phyloP scores from a whole-genome alignment of 2,888 invertebrate species.

The Cyrtodaria siliqua region DNA sequence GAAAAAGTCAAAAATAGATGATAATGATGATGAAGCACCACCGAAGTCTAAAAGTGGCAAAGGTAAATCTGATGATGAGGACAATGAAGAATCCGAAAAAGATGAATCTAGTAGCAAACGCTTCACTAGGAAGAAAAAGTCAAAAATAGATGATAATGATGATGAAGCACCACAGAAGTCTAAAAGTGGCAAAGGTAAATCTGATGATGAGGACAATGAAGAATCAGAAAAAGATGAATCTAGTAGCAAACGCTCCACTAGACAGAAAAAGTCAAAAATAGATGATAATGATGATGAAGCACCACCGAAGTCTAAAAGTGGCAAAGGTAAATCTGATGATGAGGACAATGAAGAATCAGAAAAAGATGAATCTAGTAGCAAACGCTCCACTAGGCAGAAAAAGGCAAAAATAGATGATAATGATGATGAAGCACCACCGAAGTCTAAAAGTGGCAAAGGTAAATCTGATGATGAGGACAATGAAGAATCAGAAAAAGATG shows the following conservation, averaged over 20 bases:
- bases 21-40: constrained; percentile 16
- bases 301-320: constrained; percentile 9
- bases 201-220: constrained; percentile 14
- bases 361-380: not conserved
- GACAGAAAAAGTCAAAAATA: constrained; percentile 18
- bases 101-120: not conserved
- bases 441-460: constrained; percentile 26
- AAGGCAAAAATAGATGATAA: constrained; percentile 27
- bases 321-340: constrained; percentile 10
- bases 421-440: constrained; percentile 25
- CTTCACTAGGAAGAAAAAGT: not conserved
- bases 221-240: constrained; percentile 10
- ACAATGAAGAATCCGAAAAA: constrained; percentile 18
- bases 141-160: constrained; percentile 23
- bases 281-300: constrained; percentile 21
- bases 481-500: constrained; percentile 18
- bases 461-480: constrained; percentile 30
- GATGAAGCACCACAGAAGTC: constrained; percentile 16
- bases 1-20: constrained; percentile 22
- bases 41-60: constrained; percentile 23
- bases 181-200: constrained; percentile 26
- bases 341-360: constrained; percentile 1
- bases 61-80: constrained; percentile 16
- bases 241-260: not conserved
- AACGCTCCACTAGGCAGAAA: not conserved